A percentile compares a stretch with the other conserved stretches of the same genome.
phyloP scores from a whole-genome alignment of 2,113 vertebrate genomes.

The Microtus richardsoni region DNA sequence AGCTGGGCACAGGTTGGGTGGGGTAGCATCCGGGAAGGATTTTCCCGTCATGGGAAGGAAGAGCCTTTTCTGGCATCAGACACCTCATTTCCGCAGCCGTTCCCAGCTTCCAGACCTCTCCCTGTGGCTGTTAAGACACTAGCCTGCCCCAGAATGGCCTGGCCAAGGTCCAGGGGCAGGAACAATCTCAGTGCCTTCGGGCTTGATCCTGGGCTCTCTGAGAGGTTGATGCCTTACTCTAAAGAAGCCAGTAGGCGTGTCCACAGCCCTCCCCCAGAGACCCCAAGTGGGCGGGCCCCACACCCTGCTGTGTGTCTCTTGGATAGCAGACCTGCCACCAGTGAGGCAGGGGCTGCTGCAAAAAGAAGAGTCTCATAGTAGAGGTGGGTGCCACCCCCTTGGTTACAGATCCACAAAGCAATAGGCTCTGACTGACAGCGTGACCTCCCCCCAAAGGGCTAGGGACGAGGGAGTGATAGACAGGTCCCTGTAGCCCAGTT shows the following conservation, averaged over 20 bases:
- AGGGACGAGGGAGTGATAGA: constrained; percentile 67
- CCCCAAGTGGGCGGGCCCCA: constrained; percentile 21
- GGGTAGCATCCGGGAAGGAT: constrained; percentile 75
- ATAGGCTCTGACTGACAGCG: constrained; percentile 72
- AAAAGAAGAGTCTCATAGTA: constrained; percentile 61
- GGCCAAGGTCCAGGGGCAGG: constrained; percentile 37
- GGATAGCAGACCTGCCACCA: constrained; percentile 50
- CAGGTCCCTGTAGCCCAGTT: constrained; percentile 66
- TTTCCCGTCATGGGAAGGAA: constrained; percentile 79
- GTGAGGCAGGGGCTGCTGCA: constrained; percentile 11
- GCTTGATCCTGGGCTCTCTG: not conserved
- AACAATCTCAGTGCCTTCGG: not conserved
- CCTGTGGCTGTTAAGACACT: not conserved
- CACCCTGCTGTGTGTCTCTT: constrained; percentile 40
- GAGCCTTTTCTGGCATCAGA: constrained; percentile 73
- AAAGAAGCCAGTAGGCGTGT: constrained; percentile 36
- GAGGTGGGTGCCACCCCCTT: constrained; percentile 76
- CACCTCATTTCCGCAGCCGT: constrained; percentile 72
- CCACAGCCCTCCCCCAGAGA: constrained; percentile 9
- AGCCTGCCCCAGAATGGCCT: constrained; percentile 28
- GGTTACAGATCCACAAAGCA: constrained; percentile 76
- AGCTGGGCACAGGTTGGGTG: constrained; percentile 60
- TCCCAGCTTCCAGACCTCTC: constrained; percentile 54
- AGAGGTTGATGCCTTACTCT: not conserved
- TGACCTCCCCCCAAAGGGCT: constrained; percentile 41